A percentile compares a stretch with the other conserved stretches of the same genome.
Conservation (phyloP, 1,140 invertebrate species). For the Listronotus bonariensis region DNA sequence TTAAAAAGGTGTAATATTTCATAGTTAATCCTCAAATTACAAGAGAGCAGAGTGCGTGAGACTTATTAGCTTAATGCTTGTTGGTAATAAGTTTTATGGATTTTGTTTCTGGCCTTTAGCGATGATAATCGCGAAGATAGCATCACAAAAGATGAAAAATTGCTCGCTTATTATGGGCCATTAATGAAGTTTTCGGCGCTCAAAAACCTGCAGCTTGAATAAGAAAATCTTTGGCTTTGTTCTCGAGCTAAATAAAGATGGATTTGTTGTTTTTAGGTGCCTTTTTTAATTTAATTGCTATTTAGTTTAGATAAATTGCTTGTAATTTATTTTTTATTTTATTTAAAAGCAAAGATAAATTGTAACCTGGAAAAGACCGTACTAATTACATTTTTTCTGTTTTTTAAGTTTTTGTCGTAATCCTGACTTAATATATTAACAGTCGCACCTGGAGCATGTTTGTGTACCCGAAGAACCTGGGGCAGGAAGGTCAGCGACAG, state of each 20-base stretch:
- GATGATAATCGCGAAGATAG: conserved; percentile 35
- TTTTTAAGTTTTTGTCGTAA: too few relatives aligned
- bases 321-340: too few relatives aligned
- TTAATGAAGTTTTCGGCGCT: conserved; percentile 35
- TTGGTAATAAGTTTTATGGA: conserved; percentile 39
- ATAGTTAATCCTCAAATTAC: conserved; percentile 29
- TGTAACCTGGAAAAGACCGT: too few relatives aligned
- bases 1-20: conserved; percentile 29
- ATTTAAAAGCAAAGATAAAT: too few relatives aligned
- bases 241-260: conserved; percentile 21
- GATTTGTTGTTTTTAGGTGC: conserved; percentile 23
- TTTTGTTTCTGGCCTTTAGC: conserved; percentile 34
- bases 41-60: conserved; percentile 29
- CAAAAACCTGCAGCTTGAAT: conserved; percentile 19
- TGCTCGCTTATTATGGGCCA: conserved; percentile 31
- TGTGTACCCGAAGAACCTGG: too few relatives aligned
- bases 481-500: too few relatives aligned
- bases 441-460: too few relatives aligned
- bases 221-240: conserved; percentile 14
- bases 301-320: too few relatives aligned
- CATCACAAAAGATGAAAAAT: conserved; percentile 38
- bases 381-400: too few relatives aligned
- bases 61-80: conserved; percentile 37
- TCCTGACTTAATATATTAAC: too few relatives aligned
- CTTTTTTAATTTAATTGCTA: not conserved